Base-by-base conservation (phyloP, 2,888 invertebrate genomes). In the Cerastis leucographa region DNA sequence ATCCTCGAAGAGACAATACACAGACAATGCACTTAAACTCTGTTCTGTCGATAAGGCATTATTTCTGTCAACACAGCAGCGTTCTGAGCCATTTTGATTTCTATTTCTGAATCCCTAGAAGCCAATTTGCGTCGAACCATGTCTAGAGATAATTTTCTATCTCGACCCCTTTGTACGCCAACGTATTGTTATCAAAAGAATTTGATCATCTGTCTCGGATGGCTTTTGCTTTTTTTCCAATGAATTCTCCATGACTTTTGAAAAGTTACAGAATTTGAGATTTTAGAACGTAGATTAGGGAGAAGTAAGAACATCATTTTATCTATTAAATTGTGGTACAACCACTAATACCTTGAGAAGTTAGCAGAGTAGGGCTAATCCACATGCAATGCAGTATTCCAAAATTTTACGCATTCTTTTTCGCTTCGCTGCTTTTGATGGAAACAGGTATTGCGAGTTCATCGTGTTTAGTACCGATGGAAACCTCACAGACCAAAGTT, bases 111-210 rank as follows among this genome's bases (percentile, higher is more conserved):
- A 70, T 67, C 51, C 65, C 76, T 87, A 89, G 80, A 87, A 85
- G 73, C 59, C 82, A 90, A 82, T 88, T 90, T 83, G 70, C 86
- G 76, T 84, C 71, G 74, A 61, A 71, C 22, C 71, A 77, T 71
- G 59, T 83, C 78, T 71, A 66, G 78, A 88, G 88, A 90, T 90
- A 85, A 87, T 89, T 91, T 89, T 89, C 87, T 81, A 81, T 81
- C 74, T 84, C 74, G 69, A 87, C 78, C 78, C 87, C 87, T 90
- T 91, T 91, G 90, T 89, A 86, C 85, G 80, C 73, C 78, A 74
- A 84, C 81, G 85, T 88, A 87, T 88, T 87, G 89, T 88, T 91
- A 90, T 92, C 91, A 89, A 89, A 90, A 92, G 90, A 90, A 90
- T 91, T 90, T 91, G 89, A 91, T 91, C 91, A 88, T 89, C 89